phyloP scores from a whole-genome alignment of 2,113 vertebrate genomes.

The Malurus cyaneus region DNA sequence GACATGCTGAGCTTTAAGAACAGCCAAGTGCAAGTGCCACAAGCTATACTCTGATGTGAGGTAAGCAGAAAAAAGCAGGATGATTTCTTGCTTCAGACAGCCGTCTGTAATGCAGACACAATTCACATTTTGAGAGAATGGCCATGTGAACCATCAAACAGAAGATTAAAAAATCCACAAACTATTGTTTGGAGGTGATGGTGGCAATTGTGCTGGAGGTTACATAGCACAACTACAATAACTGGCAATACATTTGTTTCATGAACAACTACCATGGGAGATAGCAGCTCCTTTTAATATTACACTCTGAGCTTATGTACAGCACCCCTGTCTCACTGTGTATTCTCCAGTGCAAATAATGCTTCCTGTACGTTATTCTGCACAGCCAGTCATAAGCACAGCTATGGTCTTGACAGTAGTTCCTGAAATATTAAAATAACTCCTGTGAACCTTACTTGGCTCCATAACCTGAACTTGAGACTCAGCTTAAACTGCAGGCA shows the following conservation, averaged over 20 bases:
- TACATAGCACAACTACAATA: neutral
- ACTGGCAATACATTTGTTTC: neutral
- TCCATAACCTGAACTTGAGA: neutral
- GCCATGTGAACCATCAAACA: neutral
- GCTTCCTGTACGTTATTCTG: neutral
- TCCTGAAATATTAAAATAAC: conserved; percentile 17
- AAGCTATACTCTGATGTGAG: neutral
- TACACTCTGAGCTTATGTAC: neutral
- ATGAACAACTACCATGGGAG: neutral
- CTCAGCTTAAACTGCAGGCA: neutral
- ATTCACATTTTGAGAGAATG: neutral
- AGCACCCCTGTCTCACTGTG: neutral
- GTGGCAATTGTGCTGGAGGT: neutral
- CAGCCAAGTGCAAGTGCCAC: neutral
- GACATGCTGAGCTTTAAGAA: neutral
- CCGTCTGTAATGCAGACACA: neutral
- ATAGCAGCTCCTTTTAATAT: neutral
- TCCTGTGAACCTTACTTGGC: neutral
- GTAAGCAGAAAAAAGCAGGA: neutral
- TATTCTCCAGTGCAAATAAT: neutral
- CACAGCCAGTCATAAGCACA: neutral
- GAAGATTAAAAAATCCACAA: conserved; percentile 29
- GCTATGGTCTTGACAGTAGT: neutral
- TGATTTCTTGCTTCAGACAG: neutral
- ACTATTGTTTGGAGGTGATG: neutral